Evolutionary conservation across 2,888 invertebrate genomes (phyloP), one percentile per base, ranked within the genome.

Genomic region (Lathronympha strigana): DNA sequence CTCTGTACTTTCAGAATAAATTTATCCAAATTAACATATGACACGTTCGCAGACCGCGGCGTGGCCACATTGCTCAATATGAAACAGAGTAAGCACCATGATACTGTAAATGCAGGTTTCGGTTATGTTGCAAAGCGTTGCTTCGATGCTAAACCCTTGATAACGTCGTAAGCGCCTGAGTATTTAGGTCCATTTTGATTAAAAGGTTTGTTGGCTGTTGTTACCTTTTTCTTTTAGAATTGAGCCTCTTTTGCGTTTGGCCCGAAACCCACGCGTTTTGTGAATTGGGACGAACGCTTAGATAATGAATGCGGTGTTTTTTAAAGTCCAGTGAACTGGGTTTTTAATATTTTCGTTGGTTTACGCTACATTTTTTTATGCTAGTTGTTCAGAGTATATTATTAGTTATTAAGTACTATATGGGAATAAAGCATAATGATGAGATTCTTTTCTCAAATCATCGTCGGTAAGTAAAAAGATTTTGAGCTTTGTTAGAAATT

Each of bases 1-100:
- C 17, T 28, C 40, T 55, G 40, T 55, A 33, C 33, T 40, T 54
- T 40, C 17, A n/a, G 19, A 43, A 45, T 57, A 43, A 28, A 57
- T 57, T 57, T 57, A 57, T 45, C n/a, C 19, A 28, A 45, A 57
- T 57, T 57, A 57, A 57, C 43, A 45, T 57, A 45, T 43, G 23
- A 40, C 57, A 28, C 13, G 43, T 4, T 19, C 13, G 28, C 43
- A 31, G 31, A n/a, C n/a, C n/a, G n/a, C 13, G 43, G 28, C n/a
- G 19, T 4, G 17, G 17, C 0, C 17, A 19, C 4, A 6, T 17
- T 19, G 8, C 23, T 3, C 11, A n/a, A 21, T 21, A n/a, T 6
- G 13, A 1, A 47, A 45, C 5, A 11, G 11, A 11, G 3, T 21
- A 45, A 21, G 9, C 43, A 9, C 19, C 19, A 19, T n/a, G 23